Evolutionary conservation across 2,113 vertebrate species (phyloP), one percentile per base, ranked within the genome.

Genomic region (Montifringilla adamsi): DNA sequence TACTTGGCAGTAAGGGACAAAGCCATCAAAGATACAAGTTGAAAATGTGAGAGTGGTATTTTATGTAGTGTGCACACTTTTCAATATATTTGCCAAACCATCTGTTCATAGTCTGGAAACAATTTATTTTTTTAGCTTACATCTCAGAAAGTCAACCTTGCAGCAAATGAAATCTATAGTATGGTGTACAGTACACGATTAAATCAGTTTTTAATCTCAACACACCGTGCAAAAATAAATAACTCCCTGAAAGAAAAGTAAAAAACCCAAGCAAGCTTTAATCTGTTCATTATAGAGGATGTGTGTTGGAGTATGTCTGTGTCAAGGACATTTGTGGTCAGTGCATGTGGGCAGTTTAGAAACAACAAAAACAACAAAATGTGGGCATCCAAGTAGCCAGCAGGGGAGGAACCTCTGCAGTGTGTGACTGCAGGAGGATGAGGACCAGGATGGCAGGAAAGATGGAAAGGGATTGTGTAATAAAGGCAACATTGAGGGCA

Each of bases 81-180:
- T 76, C 69, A 78, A 84, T 94, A 30, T 73, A 89, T 92, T 92
- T 91, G 56, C 69, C 69, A 92, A 78, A 52, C 73, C 60, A 87
- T 87, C 53, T 95, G 89, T 60, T 84, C 69, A 23, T 68, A 72
- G 68, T 64, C 87, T 94, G 69, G 74, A 91, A 91, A 75, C 26
- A 78, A 87, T 44, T 37, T 67, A 63, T 39, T 91, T 93, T 93
- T 87, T 94, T 69, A 33, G 89, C 49, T 82, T 68, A 26, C 31
- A 52, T 59, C 37, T 81, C 39, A 84, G 62, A 90, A 93, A 75
- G 64, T 72, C 56, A 70, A 49, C 73, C 52, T 94, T 30, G 4
- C 18, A 72, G 77, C 30, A 89, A 84, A 60, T 81, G 27, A 78
- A 83, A 78, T 64, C 80, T 70, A 49, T 84, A 84, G 13, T 24